Evolutionary conservation across 2,797 vertebrate genomes (phyloP), one percentile per base, ranked within the genome.

Genomic region (Halcyon chelicuti): DNA sequence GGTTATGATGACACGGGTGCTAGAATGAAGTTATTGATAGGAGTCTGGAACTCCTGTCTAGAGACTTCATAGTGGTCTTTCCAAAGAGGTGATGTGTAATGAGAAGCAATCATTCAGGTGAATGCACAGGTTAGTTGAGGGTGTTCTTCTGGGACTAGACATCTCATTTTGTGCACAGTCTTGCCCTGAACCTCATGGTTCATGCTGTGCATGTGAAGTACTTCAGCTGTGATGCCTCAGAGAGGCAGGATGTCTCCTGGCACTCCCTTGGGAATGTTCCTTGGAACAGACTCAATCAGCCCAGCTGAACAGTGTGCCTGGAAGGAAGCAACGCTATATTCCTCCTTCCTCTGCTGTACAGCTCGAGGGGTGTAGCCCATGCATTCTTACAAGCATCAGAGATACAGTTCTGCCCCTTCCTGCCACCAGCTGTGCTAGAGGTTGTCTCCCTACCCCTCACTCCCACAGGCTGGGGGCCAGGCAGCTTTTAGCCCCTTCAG

Each of bases 241-340:
- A 54, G 68, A 86, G 66, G 70, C 66, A 86, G 82, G 76, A 94
- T 72, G 72, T 91, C 72, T 90, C 79, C 62, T 46, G n/a, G 40
- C 5, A 1, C 66, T 88, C 91, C 79, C 79, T 71, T 58, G 75
- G 33, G 82, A 58, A 57, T 21, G 25, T 10, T 65, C 39, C 63
- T 91, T 93, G 94, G 91, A 84, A 90, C 88, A 91, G 58, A 62
- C 31, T 72, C 62, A n/a, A 72, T 66, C 58, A 68, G 39, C 65
- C 90, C 91, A 94, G 71, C 65, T 91, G 87, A 76, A 78, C 70
- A 72, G 46, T 33, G 28, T 44, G 73, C 85, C 79, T 94, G 79
- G 76, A 86, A 92, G 85, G 93, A 95, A 85, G 52, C 61, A 76
- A 60, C 42, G 5, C 22, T 58, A 20, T 54, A 29, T 46, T 86